Evolutionary conservation across 2,797 vertebrate species (phyloP).

Genomic region (Cossypha heuglini): DNA sequence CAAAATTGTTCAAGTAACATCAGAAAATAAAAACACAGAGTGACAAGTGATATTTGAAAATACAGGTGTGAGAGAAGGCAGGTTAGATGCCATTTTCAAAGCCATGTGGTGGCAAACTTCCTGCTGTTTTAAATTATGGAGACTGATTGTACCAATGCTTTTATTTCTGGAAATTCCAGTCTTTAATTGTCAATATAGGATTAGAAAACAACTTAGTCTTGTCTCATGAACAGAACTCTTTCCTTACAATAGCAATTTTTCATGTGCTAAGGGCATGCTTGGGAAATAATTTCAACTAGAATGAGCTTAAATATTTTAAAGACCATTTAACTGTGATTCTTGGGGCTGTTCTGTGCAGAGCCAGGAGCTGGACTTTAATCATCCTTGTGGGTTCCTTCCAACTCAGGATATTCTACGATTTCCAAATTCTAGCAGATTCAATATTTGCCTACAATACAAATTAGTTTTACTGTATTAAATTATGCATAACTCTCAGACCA

Average conservation of each 20-base stretch:
- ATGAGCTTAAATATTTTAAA: neutral
- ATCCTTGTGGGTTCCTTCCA: neutral
- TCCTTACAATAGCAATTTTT: neutral
- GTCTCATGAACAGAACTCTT: neutral
- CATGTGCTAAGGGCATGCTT: neutral
- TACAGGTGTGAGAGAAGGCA: neutral
- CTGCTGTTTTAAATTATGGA: neutral
- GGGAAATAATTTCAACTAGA: neutral
- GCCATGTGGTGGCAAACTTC: neutral
- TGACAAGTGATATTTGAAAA: neutral
- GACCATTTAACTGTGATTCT: neutral
- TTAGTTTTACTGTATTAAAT: neutral
- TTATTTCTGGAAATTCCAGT: neutral
- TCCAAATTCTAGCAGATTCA: neutral
- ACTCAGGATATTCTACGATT: neutral
- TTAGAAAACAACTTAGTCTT: neutral
- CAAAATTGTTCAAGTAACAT: neutral
- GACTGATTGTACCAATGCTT: neutral
- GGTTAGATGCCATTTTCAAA: neutral
- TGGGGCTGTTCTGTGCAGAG: neutral
- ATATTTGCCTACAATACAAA: neutral
- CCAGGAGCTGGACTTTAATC: neutral
- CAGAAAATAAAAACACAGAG: neutral
- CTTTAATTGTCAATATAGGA: neutral
- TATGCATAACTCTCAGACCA: neutral